Percentiles rank a stretch among this genome's conserved stretches.
Evolutionary conservation across 2,888 invertebrate genomes (phyloP).

Genomic region (Lasioglossum oenotherae): DNA sequence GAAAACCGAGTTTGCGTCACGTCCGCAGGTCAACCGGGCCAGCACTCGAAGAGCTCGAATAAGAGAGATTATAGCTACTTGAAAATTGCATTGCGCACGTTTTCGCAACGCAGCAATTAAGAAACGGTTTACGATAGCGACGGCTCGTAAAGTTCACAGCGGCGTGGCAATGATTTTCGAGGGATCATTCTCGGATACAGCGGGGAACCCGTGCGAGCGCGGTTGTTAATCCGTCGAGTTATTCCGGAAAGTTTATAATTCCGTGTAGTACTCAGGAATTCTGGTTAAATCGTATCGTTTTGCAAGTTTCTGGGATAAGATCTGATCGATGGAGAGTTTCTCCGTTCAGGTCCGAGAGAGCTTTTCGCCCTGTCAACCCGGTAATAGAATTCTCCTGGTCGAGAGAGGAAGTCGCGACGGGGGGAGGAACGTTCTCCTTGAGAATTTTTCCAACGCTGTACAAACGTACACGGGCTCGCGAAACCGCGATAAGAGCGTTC

Average conservation of each 20-base stretch:
- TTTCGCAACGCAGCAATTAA: constrained; percentile 6
- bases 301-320: neutral
- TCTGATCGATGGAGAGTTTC: neutral
- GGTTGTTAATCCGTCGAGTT: neutral
- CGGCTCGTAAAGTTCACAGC: neutral
- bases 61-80: neutral
- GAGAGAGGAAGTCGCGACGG: neutral
- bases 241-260: neutral
- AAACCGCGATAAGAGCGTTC: constrained; percentile 9
- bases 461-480: neutral
- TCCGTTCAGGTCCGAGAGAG: neutral
- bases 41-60: neutral
- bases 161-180: neutral
- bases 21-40: neutral
- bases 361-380: neutral
- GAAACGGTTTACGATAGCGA: constrained; percentile 19
- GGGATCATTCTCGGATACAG: neutral
- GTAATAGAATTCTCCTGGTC: neutral
- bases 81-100: neutral
- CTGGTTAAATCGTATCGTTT: neutral
- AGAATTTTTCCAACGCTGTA: neutral
- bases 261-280: neutral
- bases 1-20: neutral
- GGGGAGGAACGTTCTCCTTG: neutral
- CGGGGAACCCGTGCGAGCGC: neutral